Evolutionary conservation across 2,797 vertebrate species (phyloP).

Genomic region (Steatocranus sp.): DNA sequence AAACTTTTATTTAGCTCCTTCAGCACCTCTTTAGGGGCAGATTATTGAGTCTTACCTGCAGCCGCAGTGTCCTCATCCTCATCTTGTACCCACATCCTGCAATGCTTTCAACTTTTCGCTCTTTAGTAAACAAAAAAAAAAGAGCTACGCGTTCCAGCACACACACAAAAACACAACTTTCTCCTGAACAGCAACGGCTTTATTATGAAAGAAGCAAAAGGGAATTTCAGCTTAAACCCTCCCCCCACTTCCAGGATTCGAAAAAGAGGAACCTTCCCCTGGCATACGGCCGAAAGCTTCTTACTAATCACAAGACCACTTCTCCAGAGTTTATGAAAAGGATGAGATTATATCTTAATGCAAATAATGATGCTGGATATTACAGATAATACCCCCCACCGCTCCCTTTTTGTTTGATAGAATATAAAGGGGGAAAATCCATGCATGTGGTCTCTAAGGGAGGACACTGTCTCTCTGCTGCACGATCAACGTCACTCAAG

Average conservation of each 20-base stretch:
- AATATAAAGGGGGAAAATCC: not conserved
- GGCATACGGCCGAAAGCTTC: not conserved
- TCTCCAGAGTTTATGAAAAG: not conserved
- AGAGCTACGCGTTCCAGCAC: not conserved
- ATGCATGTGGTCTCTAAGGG: slow-evolving; percentile 8
- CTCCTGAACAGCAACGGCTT: not conserved
- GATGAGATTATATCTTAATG: not conserved
- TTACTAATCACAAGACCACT: not conserved
- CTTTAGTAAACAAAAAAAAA: not conserved
- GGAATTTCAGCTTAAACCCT: slow-evolving; percentile 18
- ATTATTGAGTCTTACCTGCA: slow-evolving; percentile 41
- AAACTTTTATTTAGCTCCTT: not conserved
- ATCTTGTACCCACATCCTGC: slow-evolving; percentile 52
- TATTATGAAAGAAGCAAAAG: not conserved
- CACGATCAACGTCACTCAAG: slow-evolving; percentile 59
- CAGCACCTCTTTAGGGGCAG: not conserved
- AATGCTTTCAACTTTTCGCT: not conserved
- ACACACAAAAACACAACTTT: not conserved
- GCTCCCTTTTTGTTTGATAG: not conserved
- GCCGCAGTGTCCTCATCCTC: slow-evolving; percentile 23
- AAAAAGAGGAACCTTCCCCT: slow-evolving; percentile 40
- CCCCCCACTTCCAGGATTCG: not conserved
- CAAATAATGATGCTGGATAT: not conserved
- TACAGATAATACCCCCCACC: not conserved
- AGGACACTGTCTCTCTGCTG: slow-evolving; percentile 40